These are phyloP conservation scores for Perizoma affinitatum DNA, from an alignment of 2,888 invertebrate species.

Conservation along the genomic window DNA sequence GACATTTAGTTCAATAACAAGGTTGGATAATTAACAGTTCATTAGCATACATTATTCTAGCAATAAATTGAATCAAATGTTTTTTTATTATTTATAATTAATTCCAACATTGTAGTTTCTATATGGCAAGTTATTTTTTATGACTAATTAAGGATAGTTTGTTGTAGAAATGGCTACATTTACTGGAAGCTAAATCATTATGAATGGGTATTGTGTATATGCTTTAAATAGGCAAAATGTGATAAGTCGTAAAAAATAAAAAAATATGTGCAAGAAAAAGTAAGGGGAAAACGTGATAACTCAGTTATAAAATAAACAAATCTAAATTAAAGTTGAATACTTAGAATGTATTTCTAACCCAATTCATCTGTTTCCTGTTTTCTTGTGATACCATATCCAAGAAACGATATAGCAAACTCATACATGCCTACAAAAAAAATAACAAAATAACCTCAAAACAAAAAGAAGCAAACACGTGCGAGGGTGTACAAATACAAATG, in stretches of 20 bases:
- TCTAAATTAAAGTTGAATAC: not conserved
- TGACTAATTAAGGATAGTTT: not conserved
- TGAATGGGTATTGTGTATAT: not conserved
- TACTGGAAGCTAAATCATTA: not conserved
- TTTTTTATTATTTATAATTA: conserved; percentile 24
- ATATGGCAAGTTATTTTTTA: not conserved
- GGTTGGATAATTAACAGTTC: conserved; percentile 25
- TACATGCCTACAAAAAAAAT: conserved; percentile 68
- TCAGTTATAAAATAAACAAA: not conserved
- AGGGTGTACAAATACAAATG: conserved; percentile 39
- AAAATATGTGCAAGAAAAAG: not conserved
- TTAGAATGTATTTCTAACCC: conserved; percentile 59
- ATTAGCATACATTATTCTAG: conserved; percentile 15
- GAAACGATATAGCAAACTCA: conserved; percentile 69
- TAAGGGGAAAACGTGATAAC: not conserved
- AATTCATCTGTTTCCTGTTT: conserved; percentile 67
- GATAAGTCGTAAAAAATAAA: conserved; percentile 3
- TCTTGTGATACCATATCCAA: conserved; percentile 67
- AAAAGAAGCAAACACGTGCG: conserved; percentile 38
- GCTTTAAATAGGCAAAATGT: conserved; percentile 16
- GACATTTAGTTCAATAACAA: conserved; percentile 39
- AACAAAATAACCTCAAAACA: conserved; percentile 10
- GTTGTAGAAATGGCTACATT: not conserved
- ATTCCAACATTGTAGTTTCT: conserved; percentile 14
- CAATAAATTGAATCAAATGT: conserved; percentile 24